phyloP scores from a whole-genome alignment of 2,797 vertebrate species.

The Sebastolobus alascanus region DNA sequence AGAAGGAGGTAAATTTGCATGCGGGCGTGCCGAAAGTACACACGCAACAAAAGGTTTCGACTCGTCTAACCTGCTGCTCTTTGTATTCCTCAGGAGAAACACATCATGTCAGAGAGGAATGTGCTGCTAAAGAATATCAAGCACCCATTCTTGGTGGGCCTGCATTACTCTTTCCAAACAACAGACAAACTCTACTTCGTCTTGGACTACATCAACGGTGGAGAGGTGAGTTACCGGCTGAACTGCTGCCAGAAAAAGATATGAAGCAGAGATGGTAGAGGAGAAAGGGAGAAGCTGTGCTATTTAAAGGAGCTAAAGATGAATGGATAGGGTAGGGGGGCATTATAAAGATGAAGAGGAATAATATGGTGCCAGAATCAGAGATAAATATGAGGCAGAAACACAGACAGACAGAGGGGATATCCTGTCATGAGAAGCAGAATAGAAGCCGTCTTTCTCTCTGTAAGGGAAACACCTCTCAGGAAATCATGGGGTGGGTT shows the following conservation, averaged over 20 bases:
- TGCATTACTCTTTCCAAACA: conserved; percentile 98
- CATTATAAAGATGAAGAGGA: conserved; percentile 6
- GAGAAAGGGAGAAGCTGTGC: background rate
- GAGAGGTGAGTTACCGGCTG: conserved; percentile 87
- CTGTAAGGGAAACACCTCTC: conserved; percentile 75
- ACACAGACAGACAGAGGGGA: conserved; percentile 63
- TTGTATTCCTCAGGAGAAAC: conserved; percentile 90
- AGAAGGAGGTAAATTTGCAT: conserved; percentile 92
- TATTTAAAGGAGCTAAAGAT: conserved; percentile 31
- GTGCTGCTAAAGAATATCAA: conserved; percentile 98
- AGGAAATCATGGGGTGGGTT: conserved; percentile 79
- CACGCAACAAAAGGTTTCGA: background rate
- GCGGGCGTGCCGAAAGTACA: background rate
- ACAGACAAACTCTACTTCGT: conserved; percentile 97
- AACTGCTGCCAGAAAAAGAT: background rate
- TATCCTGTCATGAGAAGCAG: conserved; percentile 78
- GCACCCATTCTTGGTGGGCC: conserved; percentile 97
- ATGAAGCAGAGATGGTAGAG: background rate
- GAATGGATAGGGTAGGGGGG: background rate
- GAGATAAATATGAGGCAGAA: conserved; percentile 38
- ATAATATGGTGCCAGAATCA: conserved; percentile 1
- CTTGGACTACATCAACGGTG: conserved; percentile 98
- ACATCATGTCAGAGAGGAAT: conserved; percentile 99
- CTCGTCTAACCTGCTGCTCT: conserved; percentile 24
- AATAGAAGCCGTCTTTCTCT: conserved; percentile 51